These are phyloP conservation scores for Hippocampus mohnikei DNA, from an alignment of 2,113 vertebrate genomes.

Conservation along the genomic window DNA sequence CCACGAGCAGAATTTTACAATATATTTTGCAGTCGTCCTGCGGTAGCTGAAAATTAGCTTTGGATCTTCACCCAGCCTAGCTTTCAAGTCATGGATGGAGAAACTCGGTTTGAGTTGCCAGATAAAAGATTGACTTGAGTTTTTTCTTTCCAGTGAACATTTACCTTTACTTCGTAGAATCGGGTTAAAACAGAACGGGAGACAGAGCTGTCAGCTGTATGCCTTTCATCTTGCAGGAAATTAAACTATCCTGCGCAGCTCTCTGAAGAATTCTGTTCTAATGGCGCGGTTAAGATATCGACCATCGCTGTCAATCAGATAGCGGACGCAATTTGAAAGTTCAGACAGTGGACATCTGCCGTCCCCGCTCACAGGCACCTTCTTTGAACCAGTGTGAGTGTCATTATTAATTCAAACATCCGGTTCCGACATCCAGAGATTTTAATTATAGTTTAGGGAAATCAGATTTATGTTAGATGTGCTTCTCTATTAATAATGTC, in stretches of 20 bases:
- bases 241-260: background rate
- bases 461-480: conserved; percentile 29
- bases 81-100: too few relatives aligned
- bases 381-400: conserved; percentile 44
- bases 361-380: conserved; percentile 42
- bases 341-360: conserved; percentile 37
- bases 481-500: background rate
- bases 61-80: too few relatives aligned
- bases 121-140: too few relatives aligned
- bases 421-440: conserved; percentile 33
- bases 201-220: background rate
- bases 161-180: background rate
- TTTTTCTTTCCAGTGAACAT: background rate
- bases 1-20: too few relatives aligned
- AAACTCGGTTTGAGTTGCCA: too few relatives aligned
- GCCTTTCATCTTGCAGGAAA: background rate
- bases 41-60: too few relatives aligned
- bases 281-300: background rate
- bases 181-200: background rate
- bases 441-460: conserved; percentile 29
- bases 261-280: background rate
- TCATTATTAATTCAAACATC: conserved; percentile 62
- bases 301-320: conserved; percentile 26
- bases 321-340: conserved; percentile 41
- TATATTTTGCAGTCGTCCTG: too few relatives aligned